Conservation (phyloP, 1,140 invertebrate species). For the Acromyrmex heyeri region DNA sequence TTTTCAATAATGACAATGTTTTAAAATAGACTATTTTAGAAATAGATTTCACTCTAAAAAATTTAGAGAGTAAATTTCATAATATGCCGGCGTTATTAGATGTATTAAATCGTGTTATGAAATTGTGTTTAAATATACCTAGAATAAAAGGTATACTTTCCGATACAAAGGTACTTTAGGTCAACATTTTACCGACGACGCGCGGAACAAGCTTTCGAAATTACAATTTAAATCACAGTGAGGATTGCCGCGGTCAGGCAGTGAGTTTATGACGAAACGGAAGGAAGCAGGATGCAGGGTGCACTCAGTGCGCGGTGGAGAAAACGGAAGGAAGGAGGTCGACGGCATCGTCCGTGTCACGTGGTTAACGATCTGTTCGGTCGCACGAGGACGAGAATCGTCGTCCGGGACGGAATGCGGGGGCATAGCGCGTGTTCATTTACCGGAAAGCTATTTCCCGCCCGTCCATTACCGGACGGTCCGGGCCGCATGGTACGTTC, state of each 20-base stretch:
- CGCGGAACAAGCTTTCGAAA: not conserved
- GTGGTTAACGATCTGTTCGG: constrained; percentile 75
- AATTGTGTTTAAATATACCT: not conserved
- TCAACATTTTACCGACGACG: not conserved
- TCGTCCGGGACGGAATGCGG: constrained; percentile 66
- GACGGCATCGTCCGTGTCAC: constrained; percentile 67
- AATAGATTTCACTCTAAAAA: too few relatives aligned
- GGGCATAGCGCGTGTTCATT: constrained; percentile 77
- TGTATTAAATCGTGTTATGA: not conserved
- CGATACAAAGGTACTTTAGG: not conserved
- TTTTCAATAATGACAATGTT: too few relatives aligned
- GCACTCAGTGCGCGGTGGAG: constrained; percentile 6
- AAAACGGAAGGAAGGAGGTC: constrained; percentile 51
- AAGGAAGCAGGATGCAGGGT: constrained; percentile 25
- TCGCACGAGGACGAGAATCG: constrained; percentile 62
- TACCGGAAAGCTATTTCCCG: constrained; percentile 78
- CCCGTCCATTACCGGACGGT: constrained; percentile 70
- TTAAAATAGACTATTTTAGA: too few relatives aligned
- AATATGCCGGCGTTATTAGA: not conserved
- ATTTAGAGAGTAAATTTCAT: not conserved
- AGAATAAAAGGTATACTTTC: not conserved
- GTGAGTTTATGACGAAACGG: constrained; percentile 31
- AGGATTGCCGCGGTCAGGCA: not conserved
- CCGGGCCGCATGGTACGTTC: constrained; percentile 25
- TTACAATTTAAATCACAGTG: not conserved